Evolutionary conservation across 2,888 invertebrate species (phyloP), one percentile per base, ranked within the genome.

Genomic region (Bruchidius siliquastri): DNA sequence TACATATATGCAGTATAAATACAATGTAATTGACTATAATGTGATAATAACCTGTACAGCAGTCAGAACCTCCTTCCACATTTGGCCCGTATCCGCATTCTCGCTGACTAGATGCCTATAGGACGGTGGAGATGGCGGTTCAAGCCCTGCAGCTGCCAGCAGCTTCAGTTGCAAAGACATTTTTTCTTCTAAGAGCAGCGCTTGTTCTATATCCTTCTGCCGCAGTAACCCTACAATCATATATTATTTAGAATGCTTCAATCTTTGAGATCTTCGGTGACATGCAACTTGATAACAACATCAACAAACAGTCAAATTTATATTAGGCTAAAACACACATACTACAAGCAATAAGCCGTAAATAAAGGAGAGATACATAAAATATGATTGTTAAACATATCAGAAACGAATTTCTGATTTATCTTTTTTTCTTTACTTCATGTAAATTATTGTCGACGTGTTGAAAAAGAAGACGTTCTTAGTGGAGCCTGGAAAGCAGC

Each of bases 151-250:
- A n/a, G 92, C 90, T 0, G 92, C 92, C 70, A 93, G 88, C 82
- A 95, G 88, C 81, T 92, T 93, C 85, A 96, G 88, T 82, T 97
- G 94, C 69, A 97, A 85, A 71, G 92, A 90, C 89, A 96, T 94
- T 85, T 97, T 97, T 82, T 96, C 96, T 84, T 97, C 96, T 71
- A 97, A 88, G 70, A 96, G 87, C 22, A 92, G 88, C 20, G 96
- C 95, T 82, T 96, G 95, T 82, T 96, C 95, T 67, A 93, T 90
- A 85, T 97, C 97, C 85, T 96, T 96, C 80, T 93, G 92, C 72
- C 96, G 91, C 84, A 97, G 89, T 83, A 95, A 91, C 83, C 94
- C 96, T 95, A 88, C 75, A 83, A 80, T 73, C n/a, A 68, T 22
- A 69, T n/a, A 49, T 49, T 13, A 8, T 13, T 32, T 69, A 18